phyloP scores from a whole-genome alignment of 2,113 vertebrate species.

The human (Homo sapiens) region DNA sequence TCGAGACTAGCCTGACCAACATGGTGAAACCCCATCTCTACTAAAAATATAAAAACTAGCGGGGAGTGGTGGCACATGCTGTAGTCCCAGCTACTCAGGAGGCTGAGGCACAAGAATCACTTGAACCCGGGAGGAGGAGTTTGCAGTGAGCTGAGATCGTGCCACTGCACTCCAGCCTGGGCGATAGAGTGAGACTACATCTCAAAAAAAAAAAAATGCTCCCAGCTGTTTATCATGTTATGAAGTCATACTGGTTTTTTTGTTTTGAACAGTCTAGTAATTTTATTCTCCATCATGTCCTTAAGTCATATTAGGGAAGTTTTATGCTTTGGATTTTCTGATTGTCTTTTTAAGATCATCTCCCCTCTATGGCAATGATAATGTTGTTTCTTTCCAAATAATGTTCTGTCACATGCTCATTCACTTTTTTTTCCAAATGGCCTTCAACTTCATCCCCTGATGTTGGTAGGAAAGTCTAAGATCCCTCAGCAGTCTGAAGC shows the following conservation, averaged over 20 bases:
- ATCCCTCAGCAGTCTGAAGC: neutral
- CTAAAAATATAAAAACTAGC: too few relatives aligned
- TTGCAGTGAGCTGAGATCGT: too few relatives aligned
- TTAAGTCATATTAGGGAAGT: constrained; percentile 22
- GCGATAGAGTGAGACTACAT: too few relatives aligned
- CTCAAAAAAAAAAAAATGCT: neutral
- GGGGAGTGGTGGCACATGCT: too few relatives aligned
- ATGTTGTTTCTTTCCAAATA: neutral
- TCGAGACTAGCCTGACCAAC: too few relatives aligned
- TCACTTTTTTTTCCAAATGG: neutral
- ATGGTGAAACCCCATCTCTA: too few relatives aligned
- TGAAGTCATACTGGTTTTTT: constrained; percentile 7
- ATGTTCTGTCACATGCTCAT: neutral
- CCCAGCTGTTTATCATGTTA: neutral
- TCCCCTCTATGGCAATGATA: neutral
- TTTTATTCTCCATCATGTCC: neutral
- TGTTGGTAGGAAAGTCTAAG: neutral
- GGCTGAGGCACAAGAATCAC: too few relatives aligned
- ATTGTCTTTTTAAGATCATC: neutral
- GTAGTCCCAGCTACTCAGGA: too few relatives aligned
- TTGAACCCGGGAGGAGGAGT: too few relatives aligned
- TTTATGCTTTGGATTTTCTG: constrained; percentile 36
- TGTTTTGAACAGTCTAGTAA: neutral
- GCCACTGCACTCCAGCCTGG: too few relatives aligned
- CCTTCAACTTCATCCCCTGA: neutral